Percentiles rank a stretch among this genome's conserved stretches.
These are phyloP conservation scores for Petrocephalus zakoni DNA, from an alignment of 2,113 vertebrate species.

Conservation along the genomic window DNA sequence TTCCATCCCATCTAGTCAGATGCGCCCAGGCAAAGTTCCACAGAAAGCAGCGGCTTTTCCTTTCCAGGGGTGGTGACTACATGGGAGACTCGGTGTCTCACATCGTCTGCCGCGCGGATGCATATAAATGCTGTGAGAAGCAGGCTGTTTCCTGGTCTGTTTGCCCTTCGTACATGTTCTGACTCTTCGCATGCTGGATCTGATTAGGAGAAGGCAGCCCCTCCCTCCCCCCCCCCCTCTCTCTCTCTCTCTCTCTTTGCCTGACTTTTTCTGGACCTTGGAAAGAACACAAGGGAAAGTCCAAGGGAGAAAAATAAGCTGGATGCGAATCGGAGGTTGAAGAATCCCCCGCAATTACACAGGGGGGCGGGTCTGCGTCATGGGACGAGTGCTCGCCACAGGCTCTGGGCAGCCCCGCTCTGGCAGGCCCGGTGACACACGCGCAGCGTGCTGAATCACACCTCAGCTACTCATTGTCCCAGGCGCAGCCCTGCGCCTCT, in stretches of 20 bases:
- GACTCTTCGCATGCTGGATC: neutral
- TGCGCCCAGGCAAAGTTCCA: neutral
- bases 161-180: neutral
- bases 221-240: neutral
- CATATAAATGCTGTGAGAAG: neutral
- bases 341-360: neutral
- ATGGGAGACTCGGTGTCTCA: neutral
- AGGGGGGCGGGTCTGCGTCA: neutral
- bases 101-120: neutral
- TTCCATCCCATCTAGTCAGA: conserved; percentile 17
- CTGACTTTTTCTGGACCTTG: neutral
- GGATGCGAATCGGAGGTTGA: neutral
- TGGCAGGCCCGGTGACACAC: neutral
- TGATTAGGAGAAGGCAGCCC: neutral
- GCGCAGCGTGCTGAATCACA: conserved; percentile 2
- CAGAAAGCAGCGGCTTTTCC: neutral
- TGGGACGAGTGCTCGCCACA: neutral
- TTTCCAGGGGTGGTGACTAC: neutral
- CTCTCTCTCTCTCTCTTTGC: neutral
- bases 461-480: conserved; percentile 7
- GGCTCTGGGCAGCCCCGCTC: neutral
- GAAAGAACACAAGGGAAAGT: conserved; percentile 1
- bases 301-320: neutral
- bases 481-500: neutral
- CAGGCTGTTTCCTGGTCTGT: neutral